Evolutionary conservation across 2,797 vertebrate genomes (phyloP), one percentile per base, ranked within the genome.

Genomic region (Enoplosus armatus): DNA sequence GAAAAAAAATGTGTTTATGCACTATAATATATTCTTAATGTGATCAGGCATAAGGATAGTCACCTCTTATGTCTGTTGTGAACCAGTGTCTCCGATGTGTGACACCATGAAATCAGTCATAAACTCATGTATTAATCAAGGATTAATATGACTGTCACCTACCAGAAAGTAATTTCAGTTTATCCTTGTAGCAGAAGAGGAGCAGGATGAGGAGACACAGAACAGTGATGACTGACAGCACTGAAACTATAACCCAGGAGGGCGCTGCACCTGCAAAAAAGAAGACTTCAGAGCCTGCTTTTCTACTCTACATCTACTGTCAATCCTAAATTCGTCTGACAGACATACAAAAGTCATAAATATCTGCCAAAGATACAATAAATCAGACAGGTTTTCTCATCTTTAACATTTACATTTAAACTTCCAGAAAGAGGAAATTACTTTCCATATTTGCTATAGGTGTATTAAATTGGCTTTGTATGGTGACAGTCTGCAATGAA

Each of bases 161-260:
- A 96, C 96, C 94, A 12, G 95, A 95, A 48, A 96, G 89, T 37
- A 95, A 80, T 59, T 94, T 96, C 43, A 96, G 88, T 75, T 95
- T 96, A 82, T 96, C 95, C 83, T 95, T 96, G 85, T 95, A 96
- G 91, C 95, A 96, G 88, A 95, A 95, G 69, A 96, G 89, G 20
- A 94, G 90, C 56, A 96, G 87, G 73, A 96, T 93, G 77, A 95
- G 90, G 31, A 95, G 92, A 55, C 94, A 95, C 55, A 95, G 85
- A 39, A 95, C 76, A 1, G 94, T 94, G 79, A 96, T 92, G 85
- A 94, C 85, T 4, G 90, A 95, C 75, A 96, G 89, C 60, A 95
- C 90, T 5, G 92, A 92, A 68, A 96, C 95, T 12, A 96, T 84
- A 6, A 95, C 91, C 94, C 94, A 95, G 70, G 92, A 93, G 29